phyloP scores from a whole-genome alignment of 2,113 vertebrate species.

The Mirounga angustirostris region DNA sequence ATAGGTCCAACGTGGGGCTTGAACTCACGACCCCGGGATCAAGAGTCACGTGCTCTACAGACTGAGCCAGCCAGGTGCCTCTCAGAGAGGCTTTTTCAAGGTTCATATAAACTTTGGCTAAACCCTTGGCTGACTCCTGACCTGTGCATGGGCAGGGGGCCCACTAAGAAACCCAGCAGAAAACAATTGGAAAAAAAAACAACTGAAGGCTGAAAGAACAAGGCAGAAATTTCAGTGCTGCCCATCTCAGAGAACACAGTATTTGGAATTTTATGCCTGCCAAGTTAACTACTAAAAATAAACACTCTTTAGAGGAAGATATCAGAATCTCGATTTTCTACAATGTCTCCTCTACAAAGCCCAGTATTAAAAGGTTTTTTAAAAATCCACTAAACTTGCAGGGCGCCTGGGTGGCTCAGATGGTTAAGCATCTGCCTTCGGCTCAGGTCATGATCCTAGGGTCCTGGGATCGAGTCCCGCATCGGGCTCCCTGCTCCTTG shows the following conservation, averaged over 20 bases:
- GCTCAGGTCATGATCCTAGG: too few species aligned
- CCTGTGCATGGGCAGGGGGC: background rate
- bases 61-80: background rate
- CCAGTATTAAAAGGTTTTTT: background rate
- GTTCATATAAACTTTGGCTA: background rate
- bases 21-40: background rate
- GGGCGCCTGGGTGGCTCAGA: too few species aligned
- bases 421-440: too few species aligned
- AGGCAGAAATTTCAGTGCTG: background rate
- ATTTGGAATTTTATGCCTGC: background rate
- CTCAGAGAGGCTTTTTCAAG: background rate
- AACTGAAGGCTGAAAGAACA: background rate
- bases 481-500: too few species aligned
- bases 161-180: background rate
- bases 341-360: background rate
- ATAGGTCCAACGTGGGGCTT: background rate
- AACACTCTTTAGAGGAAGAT: background rate
- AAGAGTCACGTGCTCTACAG: background rate
- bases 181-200: background rate
- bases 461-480: too few species aligned
- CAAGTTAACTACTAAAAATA: conserved; percentile 23
- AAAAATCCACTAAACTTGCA: background rate
- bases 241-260: background rate
- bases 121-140: background rate
- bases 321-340: conserved; percentile 40